Conservation (phyloP, 2,888 invertebrate species). For the Apotomis turbidana region DNA sequence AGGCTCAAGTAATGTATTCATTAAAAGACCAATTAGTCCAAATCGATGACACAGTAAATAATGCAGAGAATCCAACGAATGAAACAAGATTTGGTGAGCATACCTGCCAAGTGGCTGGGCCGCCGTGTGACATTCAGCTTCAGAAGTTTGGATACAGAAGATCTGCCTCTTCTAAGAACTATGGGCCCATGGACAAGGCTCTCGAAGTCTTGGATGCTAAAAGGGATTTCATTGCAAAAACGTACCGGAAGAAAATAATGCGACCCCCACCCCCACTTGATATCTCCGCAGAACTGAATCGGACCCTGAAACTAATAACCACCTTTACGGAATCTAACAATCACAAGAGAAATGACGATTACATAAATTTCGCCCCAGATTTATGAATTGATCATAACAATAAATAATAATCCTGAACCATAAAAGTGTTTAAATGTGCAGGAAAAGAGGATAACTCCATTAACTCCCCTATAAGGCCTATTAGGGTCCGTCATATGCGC, state of each 20-base stretch:
- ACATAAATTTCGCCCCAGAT: constrained; percentile 12
- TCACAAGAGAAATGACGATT: background rate
- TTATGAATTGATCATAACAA: background rate
- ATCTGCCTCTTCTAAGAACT: background rate
- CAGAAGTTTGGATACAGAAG: background rate
- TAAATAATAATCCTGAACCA: background rate
- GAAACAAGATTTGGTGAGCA: background rate
- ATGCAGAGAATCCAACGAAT: background rate
- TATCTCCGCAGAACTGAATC: constrained; percentile 12
- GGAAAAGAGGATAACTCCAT: too few relatives aligned
- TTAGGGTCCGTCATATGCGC: too few relatives aligned
- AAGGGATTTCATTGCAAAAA: constrained; percentile 2
- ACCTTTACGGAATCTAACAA: background rate
- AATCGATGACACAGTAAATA: background rate
- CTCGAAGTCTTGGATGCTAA: background rate
- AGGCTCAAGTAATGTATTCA: background rate
- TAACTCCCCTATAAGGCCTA: too few relatives aligned
- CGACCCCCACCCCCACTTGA: background rate
- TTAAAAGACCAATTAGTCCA: background rate
- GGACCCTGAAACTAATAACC: background rate
- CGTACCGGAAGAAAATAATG: background rate
- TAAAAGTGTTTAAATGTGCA: too few relatives aligned
- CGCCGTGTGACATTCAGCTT: background rate
- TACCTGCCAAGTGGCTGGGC: constrained; percentile 3
- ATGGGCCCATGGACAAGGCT: background rate